These are phyloP conservation scores for Tachina grossa DNA, from an alignment of 2,888 invertebrate species.

Conservation along the genomic window DNA sequence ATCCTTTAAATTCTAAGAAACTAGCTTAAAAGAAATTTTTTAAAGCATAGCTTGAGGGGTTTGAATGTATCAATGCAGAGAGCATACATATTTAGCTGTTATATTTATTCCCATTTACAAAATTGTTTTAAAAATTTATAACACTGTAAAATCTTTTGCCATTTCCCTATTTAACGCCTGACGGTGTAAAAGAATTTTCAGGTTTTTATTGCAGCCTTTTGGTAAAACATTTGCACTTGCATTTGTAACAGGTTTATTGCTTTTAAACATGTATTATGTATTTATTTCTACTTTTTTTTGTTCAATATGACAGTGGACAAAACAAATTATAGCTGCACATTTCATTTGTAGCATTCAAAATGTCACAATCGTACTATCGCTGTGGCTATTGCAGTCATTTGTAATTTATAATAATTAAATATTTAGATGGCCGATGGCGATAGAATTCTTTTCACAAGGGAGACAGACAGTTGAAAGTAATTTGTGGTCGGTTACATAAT, in stretches of 20 bases:
- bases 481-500: slow-evolving; percentile 21
- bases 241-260: slow-evolving; percentile 20
- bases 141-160: too few species aligned
- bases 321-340: slow-evolving; percentile 37
- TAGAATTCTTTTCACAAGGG: neutral
- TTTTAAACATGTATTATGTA: slow-evolving; percentile 33
- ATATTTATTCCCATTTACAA: neutral
- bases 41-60: slow-evolving; percentile 22
- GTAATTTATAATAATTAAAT: slow-evolving; percentile 44
- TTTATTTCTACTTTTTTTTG: slow-evolving; percentile 38
- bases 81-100: slow-evolving; percentile 19
- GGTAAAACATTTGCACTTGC: neutral
- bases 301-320: slow-evolving; percentile 21
- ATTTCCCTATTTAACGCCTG: slow-evolving; percentile 6
- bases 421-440: slow-evolving; percentile 15
- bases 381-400: slow-evolving; percentile 13
- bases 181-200: neutral
- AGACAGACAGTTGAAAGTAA: neutral
- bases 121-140: neutral
- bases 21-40: neutral
- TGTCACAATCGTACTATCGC: neutral
- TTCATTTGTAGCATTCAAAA: slow-evolving; percentile 17
- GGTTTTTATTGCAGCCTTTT: neutral
- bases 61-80: neutral
- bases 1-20: neutral